Conservation (phyloP, 2,797 vertebrate genomes). For the Muscicapa comitata region DNA sequence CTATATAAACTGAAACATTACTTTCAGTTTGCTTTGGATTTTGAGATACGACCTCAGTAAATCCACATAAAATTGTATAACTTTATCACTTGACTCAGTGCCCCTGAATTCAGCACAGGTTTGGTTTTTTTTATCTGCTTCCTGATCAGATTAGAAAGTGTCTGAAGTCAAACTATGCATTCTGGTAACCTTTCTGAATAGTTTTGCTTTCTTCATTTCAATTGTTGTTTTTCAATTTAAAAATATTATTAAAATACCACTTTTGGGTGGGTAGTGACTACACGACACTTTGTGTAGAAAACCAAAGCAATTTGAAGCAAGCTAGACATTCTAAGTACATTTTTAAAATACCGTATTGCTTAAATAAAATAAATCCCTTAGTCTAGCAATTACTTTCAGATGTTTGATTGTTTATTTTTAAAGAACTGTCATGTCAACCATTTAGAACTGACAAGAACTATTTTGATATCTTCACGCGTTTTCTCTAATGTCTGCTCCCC, state of each 20-base stretch:
- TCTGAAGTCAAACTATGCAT: not conserved
- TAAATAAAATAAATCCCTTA: slow-evolving; percentile 59
- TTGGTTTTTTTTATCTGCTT: not conserved
- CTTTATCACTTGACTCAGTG: not conserved
- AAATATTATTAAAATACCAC: slow-evolving; percentile 47
- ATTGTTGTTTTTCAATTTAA: not conserved
- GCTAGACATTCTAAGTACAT: slow-evolving; percentile 24
- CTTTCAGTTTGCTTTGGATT: slow-evolving; percentile 15
- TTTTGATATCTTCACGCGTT: slow-evolving; percentile 12
- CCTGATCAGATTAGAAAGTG: not conserved
- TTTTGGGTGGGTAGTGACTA: slow-evolving; percentile 8
- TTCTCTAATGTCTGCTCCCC: slow-evolving; percentile 1
- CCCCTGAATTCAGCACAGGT: not conserved
- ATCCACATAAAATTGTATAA: not conserved
- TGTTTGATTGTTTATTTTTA: slow-evolving; percentile 54
- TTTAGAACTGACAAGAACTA: slow-evolving; percentile 22
- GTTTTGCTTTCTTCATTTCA: slow-evolving; percentile 2
- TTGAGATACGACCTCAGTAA: not conserved
- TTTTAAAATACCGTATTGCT: slow-evolving; percentile 61
- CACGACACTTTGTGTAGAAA: not conserved
- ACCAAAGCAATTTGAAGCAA: slow-evolving; percentile 32
- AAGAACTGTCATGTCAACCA: slow-evolving; percentile 20
- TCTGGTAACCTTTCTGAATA: not conserved
- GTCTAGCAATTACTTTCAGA: slow-evolving; percentile 57
- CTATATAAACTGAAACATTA: not conserved